Evolutionary conservation across 2,113 vertebrate genomes (phyloP).

Genomic region (Muscicapa adusta): DNA sequence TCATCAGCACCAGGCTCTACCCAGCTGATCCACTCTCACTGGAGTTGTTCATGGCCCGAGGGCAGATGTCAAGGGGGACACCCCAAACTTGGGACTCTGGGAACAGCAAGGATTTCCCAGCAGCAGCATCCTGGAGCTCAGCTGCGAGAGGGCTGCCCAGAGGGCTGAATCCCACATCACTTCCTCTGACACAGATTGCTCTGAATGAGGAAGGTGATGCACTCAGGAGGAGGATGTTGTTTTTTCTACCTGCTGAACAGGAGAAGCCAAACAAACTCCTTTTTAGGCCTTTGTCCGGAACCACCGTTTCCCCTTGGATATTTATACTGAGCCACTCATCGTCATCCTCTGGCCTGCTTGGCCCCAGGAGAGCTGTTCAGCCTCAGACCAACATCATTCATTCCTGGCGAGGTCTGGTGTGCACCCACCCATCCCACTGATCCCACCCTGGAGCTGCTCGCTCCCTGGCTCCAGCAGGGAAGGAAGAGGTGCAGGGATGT

Average conservation of each 20-base stretch:
- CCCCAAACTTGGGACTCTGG: background rate
- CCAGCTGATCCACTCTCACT: rapidly evolving
- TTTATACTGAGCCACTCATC: background rate
- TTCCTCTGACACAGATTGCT: background rate
- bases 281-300: background rate
- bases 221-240: background rate
- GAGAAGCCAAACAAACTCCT: background rate
- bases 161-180: background rate
- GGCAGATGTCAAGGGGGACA: background rate
- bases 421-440: background rate
- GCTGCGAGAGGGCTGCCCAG: rapidly evolving
- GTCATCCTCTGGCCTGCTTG: background rate
- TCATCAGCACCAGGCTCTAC: background rate
- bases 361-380: background rate
- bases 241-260: conserved; percentile 9
- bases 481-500: background rate
- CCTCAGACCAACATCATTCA: background rate
- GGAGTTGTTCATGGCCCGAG: rapidly evolving
- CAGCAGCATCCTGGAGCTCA: background rate
- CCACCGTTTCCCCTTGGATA: background rate
- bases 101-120: rapidly evolving
- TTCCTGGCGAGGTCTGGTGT: background rate
- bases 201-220: background rate
- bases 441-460: background rate
- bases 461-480: background rate